Base-by-base conservation (phyloP, 2,797 vertebrate genomes). In the Loriculus beryllinus region DNA sequence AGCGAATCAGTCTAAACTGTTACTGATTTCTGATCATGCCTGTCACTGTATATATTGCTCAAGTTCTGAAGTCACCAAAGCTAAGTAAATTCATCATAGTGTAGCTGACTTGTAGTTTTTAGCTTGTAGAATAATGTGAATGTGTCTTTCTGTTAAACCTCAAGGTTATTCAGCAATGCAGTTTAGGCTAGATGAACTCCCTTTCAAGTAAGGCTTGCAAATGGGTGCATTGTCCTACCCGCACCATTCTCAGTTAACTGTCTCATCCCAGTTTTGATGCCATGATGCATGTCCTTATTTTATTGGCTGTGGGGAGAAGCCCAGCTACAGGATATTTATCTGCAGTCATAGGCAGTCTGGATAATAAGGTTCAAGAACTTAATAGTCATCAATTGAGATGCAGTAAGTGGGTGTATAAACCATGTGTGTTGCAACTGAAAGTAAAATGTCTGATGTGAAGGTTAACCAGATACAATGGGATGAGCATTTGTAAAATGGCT, bases 361-460 rank as follows among this genome's bases (percentile, higher is more conserved):
- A 15, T 60, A 43, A 31, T 47, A 11, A 40, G 35, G 43, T 47
- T 79, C 29, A 57, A 2, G 59, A n/a, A n/a, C 21, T 69, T 88
- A 9, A 6, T 52, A 0, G 11, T 91, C 13, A 7, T 33, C 43
- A 47, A 0, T 2, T 76, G 43, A 7, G 19, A 4, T 22, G 22
- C 21, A 51, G 33, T 20, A 6, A 47, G 9, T 35, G 26, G 14
- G 8, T 33, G 48, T 56, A 15, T 31, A 31, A 12, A 5, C 49
- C 47, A 8, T 37, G 25, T 29, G 29, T 78, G 59, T 33, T 81
- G 59, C 35, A 81, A 17, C 31, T 72, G 69, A n/a, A 62, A 75
- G 59, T 51, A 25, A 12, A 57, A 43, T 15, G 5, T 35, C 80
- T 45, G 45, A 11, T 54, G 52, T 56, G 33, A 51, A 48, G 28